phyloP scores from a whole-genome alignment of 92 coral and sea anemone genomes.

The Epizoanthus stellaris region DNA sequence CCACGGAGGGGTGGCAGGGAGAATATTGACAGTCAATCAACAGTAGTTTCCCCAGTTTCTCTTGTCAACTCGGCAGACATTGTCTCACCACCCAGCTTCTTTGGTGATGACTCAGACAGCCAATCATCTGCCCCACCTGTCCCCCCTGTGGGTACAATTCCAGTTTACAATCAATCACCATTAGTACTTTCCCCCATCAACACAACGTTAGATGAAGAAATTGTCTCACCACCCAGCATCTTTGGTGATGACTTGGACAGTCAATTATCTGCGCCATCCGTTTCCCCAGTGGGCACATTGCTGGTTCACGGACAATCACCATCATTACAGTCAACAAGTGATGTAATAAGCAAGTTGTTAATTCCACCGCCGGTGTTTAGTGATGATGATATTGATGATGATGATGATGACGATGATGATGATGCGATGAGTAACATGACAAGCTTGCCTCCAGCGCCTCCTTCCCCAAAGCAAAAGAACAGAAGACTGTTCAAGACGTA shows the following conservation, averaged over 20 bases:
- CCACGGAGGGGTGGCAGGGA: neutral
- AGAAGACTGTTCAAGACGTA: neutral
- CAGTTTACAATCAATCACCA: neutral
- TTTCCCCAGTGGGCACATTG: neutral
- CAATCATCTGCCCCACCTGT: neutral
- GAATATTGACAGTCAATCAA: neutral
- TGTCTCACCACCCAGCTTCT: conserved; percentile 35
- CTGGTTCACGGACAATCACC: neutral
- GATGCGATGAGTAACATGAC: conserved; percentile 28
- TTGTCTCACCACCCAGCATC: conserved; percentile 34
- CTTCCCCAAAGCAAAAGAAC: conserved; percentile 47
- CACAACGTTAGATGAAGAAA: neutral
- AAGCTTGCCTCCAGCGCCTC: conserved; percentile 55
- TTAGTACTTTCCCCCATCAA: neutral
- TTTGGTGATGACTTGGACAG: conserved; percentile 24
- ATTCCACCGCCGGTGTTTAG: conserved; percentile 2
- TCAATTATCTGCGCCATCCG: neutral
- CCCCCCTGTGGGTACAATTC: neutral
- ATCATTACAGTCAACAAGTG: neutral
- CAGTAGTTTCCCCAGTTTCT: neutral
- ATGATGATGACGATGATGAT: conserved; percentile 1
- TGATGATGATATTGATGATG: neutral
- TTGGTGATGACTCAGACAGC: conserved; percentile 18
- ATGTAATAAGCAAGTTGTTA: neutral
- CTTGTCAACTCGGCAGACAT: neutral